Base-by-base conservation (phyloP, 2,797 vertebrate genomes). In the Diplodus sargus region DNA sequence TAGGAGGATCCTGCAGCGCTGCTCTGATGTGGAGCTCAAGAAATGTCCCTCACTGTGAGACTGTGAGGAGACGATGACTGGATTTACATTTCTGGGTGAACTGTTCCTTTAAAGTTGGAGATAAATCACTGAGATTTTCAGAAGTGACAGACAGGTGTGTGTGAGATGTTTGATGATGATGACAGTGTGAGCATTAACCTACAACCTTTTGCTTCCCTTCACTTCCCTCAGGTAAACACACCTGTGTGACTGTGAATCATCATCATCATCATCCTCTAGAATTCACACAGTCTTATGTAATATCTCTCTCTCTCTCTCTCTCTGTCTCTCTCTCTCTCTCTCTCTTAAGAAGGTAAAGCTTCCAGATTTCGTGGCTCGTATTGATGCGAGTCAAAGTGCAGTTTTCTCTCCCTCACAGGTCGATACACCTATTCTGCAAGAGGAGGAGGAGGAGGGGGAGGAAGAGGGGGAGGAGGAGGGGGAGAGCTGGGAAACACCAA, bases 161-260 rank as follows among this genome's bases (percentile, higher is more conserved):
- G 25, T 25, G 25, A 2, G 30, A 34, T 16, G 68, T n/a, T 34
- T 22, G 59, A 52, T n/a, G 59, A 63, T 34, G 17, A 62, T 6
- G 8, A 5, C 2, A 15, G 56, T 45, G 48, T 76, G 66, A 68
- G 58, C 76, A 59, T 65, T 42, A 69, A 73, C 74, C 67, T 45
- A 7, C 79, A 82, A 56, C 66, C 34, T 15, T 20, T 3, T 77
- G 67, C 54, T 78, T 61, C 76, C 64, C 58, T 85, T 73, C 25
- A 67, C 74, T 83, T 67, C 75, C 85, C 56, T 60, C 80, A 69
- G 76, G 59, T 80, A 79, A 89, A 82, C 63, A 86, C 74, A 78
- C 23, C 8, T 68, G 53, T 42, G 61, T 82, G 75, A 69, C 30
- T 84, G 82, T 42, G 53, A 47, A 48, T 1, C 42, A 61, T 53